Base-by-base conservation (phyloP, 30 jellyfish, hydroid and myxozoan species). In the Clytia hemisphaerica region DNA sequence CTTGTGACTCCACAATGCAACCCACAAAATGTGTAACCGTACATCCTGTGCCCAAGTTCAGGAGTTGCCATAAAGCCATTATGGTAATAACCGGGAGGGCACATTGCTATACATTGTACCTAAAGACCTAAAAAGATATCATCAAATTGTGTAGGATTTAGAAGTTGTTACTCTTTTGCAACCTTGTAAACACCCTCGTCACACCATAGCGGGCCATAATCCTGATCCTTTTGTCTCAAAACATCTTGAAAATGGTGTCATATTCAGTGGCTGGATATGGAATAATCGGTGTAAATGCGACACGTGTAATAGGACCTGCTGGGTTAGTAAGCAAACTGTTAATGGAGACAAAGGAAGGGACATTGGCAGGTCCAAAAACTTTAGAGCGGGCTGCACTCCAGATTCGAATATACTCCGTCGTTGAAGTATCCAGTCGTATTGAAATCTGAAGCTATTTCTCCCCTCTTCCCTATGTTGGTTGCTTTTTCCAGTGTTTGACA, bases 241-340 rank as follows among this genome's bases (percentile, higher is more conserved):
- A 50, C 64, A 50, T 50, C 64, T 50, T 50, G 64, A 50, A 50
- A 28, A 50, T 32, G 19, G 64, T 50, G 4, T 50, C 21, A 34
- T 50, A 50, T 32, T 50, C 16, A n/a, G 64, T 50, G 6, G 22
- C 64, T 4, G 16, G 6, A n/a, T 5, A 50, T 50, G 64, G 64
- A 50, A 50, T 6, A 18, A 50, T 18, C 25, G 64, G 64, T 4
- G 26, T 5, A 50, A 50, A 50, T 5, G 64, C 6, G 26, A 50
- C 21, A 7, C 22, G 6, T 18, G 22, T 50, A 7, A 50, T 18
- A n/a, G 64, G 64, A 9, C 4, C 6, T 5, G 19, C 21, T 4
- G 19, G 10, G 16, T 18, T n/a, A 28, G 21, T 6, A 7, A 7
- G 22, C 21, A 50, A 28, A 5, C 21, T 5, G 26, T 50, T 50